Evolutionary conservation across 2,888 invertebrate species (phyloP), one percentile per base, ranked within the genome.

Genomic region (Lasioglossum malachurum): DNA sequence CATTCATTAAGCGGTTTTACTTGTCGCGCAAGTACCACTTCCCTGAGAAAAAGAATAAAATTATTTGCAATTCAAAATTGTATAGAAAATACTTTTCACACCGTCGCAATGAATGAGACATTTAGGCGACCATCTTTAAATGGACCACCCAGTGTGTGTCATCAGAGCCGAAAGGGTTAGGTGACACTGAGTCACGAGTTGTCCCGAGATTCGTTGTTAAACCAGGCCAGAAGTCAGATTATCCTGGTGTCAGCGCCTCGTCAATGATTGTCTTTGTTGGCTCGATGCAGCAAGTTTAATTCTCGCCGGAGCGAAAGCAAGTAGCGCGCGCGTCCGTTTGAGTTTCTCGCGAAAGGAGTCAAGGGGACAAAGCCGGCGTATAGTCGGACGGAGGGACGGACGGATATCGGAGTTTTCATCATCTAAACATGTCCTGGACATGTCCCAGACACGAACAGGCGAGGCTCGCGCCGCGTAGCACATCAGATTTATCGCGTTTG

Each of bases 401-500:
- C 89, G 92, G 92, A 92, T 92, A 92, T 92, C 92, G 90, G 87
- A 87, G 82, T 92, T 92, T 88, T 91, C 87, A 88, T 84, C 75
- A 82, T 86, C 82, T 87, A 86, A 89, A 91, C 88, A 86, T 57
- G 57, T 57, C 57, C 57, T 57, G 89, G 84, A 88, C 78, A 77
- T 75, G 82, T 73, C 79, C 73, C 23, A 57, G 57, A 78, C 80
- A 87, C 38, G 35, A n/a, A 60, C 64, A 57, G 64, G 8, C 46
- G n/a, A 4, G 16, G 16, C 16, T 23, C 75, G 19, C 23, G 72
- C 2, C 27, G 73, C 73, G 31, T n/a, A n/a, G 80, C 31, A 7
- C 38, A 31, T 71, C 78, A 16, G 44, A 46, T 75, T 71, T 57
- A 78, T 80, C 80, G 78, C n/a, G 23, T 27, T 57, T 41, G 35